Evolutionary conservation across 2,113 vertebrate species (phyloP).

Genomic region (Amphiprion percula): DNA sequence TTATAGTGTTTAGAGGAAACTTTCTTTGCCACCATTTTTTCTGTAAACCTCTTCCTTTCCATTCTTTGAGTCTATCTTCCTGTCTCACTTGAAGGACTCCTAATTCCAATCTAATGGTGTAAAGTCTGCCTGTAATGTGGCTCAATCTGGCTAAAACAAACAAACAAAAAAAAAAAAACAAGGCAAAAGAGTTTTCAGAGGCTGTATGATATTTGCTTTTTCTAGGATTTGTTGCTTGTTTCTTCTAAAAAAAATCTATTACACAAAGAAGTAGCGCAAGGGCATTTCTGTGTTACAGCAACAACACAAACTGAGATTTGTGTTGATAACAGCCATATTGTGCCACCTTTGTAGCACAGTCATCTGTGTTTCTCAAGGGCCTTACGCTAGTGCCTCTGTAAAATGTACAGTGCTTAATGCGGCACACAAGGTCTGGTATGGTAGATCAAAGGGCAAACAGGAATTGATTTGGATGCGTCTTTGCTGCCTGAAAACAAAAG

Average conservation of each 20-base stretch:
- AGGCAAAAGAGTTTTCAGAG: not conserved
- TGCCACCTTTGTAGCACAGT: conserved; percentile 39
- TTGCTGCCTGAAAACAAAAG: conserved; percentile 64
- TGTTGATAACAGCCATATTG: conserved; percentile 29
- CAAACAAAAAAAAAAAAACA: not conserved
- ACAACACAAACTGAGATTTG: conserved; percentile 25
- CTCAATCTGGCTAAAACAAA: no score
- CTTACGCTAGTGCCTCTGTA: conserved; percentile 18
- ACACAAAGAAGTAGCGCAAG: conserved; percentile 10
- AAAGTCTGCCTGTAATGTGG: no score
- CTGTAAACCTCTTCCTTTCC: no score
- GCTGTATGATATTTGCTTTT: not conserved
- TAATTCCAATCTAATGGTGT: no score
- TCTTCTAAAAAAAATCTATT: conserved; percentile 11
- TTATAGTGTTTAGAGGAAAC: no score
- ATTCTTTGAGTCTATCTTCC: no score
- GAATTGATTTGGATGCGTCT: conserved; percentile 69
- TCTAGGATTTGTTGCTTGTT: not conserved
- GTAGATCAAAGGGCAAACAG: conserved; percentile 62
- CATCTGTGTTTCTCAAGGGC: conserved; percentile 48
- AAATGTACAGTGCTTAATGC: conserved; percentile 14
- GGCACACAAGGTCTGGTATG: conserved; percentile 32
- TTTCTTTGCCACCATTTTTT: no score
- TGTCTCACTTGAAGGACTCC: no score
- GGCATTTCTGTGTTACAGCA: conserved; percentile 19